These are phyloP conservation scores for Pogonocichla stellata DNA, from an alignment of 2,113 vertebrate species.

Conservation along the genomic window DNA sequence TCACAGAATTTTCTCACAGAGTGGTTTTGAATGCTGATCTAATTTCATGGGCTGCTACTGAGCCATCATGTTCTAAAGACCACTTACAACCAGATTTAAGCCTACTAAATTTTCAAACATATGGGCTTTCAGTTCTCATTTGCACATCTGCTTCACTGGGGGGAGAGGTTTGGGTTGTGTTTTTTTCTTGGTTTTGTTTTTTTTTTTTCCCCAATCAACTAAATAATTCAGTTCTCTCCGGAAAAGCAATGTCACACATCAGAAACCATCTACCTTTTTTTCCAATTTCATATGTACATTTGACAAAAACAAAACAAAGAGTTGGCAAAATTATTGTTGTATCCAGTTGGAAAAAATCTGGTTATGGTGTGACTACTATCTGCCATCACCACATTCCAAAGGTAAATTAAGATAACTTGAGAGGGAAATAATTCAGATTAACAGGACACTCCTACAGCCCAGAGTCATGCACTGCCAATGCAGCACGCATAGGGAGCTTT, in stretches of 20 bases:
- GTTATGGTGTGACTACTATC: not conserved
- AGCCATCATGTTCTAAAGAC: not conserved
- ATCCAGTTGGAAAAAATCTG: not conserved
- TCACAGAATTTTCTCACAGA: not conserved
- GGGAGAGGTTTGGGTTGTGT: not conserved
- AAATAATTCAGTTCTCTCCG: not conserved
- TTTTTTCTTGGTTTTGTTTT: not conserved
- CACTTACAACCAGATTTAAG: not conserved
- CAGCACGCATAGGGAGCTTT: not conserved
- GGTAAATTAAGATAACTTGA: not conserved
- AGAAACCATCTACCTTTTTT: not conserved
- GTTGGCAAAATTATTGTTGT: not conserved
- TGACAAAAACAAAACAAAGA: not conserved
- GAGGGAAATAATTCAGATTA: not conserved
- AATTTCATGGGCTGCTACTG: not conserved
- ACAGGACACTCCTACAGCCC: not conserved
- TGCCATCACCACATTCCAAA: not conserved
- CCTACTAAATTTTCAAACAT: not conserved
- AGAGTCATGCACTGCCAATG: not conserved
- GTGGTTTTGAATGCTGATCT: not conserved
- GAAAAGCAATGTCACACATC: not conserved
- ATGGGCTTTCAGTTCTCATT: not conserved
- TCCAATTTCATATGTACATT: not conserved
- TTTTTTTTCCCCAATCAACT: rapidly evolving
- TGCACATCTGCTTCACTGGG: not conserved